Base-by-base conservation (phyloP, 2,797 vertebrate species). In the Ispidina lecontei region DNA sequence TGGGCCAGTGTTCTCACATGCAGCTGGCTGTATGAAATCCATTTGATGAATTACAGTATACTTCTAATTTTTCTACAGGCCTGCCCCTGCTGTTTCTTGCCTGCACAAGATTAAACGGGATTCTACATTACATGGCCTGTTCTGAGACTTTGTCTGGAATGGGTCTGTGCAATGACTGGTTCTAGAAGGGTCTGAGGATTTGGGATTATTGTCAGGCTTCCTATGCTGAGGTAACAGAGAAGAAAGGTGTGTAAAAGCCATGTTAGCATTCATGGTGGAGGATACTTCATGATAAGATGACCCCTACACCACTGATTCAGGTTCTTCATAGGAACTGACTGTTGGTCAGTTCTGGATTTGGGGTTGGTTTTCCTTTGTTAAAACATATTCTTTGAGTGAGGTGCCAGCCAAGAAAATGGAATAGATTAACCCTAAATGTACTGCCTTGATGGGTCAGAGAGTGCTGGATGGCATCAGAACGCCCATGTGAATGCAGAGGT, bases 1-100 rank as follows among this genome's bases (percentile, higher is more conserved):
- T 73, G 84, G 78, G 90, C 93, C 76, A 89, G 82, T 35, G 43
- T 33, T 92, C 78, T 62, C 28, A 29, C 56, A 8, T 60, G 87
- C 94, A 95, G 90, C 91, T 95, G 96, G 63, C 79, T 91, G 76
- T 82, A 73, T 85, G 96, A 94, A 93, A 90, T 93, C 84, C 95
- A 52, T 69, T 80, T 96, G 91, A 95, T 93, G 47, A 95, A 96
- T 94, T 87, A 71, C 92, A 82, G 2, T 73, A 76, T 78, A 64
- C 29, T 60, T 78, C 47, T 29, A 79, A 90, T 89, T 94, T 91
- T 90, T 86, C 65, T 87, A 5, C 59, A 62, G 75, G 81, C 85
- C 62, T 43, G 65, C 90, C 74, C 43, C 43, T 89, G 88, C 78
- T 82, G 22, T 87, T 94, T 95, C 93, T 92, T 93, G 87, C 68